These are phyloP conservation scores for Hypanus sabinus DNA, from an alignment of 2,113 vertebrate genomes.

Conservation along the genomic window DNA sequence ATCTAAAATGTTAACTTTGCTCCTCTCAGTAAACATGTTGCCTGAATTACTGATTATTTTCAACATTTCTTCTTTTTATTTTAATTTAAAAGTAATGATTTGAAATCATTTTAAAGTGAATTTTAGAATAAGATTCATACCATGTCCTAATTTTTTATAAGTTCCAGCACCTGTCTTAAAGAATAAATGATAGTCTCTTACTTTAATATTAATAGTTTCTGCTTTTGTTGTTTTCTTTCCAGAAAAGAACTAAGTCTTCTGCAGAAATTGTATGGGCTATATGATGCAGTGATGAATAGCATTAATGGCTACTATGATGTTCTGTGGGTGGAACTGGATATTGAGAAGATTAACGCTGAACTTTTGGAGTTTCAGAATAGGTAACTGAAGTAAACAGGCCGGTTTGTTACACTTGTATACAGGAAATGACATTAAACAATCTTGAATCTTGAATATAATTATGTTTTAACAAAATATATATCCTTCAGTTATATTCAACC, in stretches of 20 bases:
- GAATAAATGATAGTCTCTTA: neutral
- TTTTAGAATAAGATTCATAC: neutral
- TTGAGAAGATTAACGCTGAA: conserved; percentile 63
- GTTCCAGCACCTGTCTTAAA: neutral
- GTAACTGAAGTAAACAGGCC: conserved; percentile 43
- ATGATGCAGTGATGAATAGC: conserved; percentile 59
- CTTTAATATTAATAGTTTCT: neutral
- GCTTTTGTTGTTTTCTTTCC: neutral
- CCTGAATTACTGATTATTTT: too few species aligned
- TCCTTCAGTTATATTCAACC: too few species aligned
- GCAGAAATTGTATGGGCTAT: conserved; percentile 66
- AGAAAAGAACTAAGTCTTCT: conserved; percentile 63
- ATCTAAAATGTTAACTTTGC: too few species aligned
- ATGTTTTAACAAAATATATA: too few species aligned
- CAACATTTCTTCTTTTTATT: too few species aligned
- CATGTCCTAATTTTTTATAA: neutral
- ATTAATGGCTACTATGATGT: conserved; percentile 63
- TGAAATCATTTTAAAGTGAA: too few species aligned
- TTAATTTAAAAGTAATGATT: too few species aligned
- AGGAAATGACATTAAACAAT: too few species aligned
- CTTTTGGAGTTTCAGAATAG: conserved; percentile 61
- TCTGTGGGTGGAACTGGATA: conserved; percentile 64
- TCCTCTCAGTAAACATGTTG: too few species aligned
- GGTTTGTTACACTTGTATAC: too few species aligned
- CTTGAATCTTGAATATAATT: too few species aligned